Evolutionary conservation across 2,113 vertebrate species (phyloP), one percentile per base, ranked within the genome.

Genomic region (Macquaria australasica): DNA sequence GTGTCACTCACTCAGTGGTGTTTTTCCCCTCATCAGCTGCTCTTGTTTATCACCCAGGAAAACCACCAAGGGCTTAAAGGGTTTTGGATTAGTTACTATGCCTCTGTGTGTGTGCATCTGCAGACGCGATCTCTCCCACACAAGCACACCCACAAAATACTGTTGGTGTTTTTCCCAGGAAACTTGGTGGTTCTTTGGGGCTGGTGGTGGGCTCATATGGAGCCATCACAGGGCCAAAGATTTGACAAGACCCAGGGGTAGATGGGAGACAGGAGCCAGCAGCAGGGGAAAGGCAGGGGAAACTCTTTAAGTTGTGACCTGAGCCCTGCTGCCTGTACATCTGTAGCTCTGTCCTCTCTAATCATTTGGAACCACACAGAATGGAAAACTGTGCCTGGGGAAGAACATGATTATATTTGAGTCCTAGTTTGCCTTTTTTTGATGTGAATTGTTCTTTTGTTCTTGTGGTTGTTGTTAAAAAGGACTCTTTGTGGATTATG

Each of bases 211-310:
- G 62, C 81, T 85, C 64, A 68, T 63, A 81, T 25, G 64, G 82
- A 59, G 85, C 88, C 87, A 82, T 82, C 66, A 39, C 41, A 43
- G 70, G 82, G 79, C 72, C 74, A 80, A 71, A 48, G 55, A 68
- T 82, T 89, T 94, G 92, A 94, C 86, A 76, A 92, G 88, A 89
- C 82, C 87, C 91, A 90, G 89, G 18, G 74, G 80, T 71, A 28
- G 79, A 79, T 39, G 55, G 55, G 80, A 84, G 90, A 82, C 83
- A 68, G 81, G 74, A 91, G 77, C 79, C 69, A 91, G 88, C 85
- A 72, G 86, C 48, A 79, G 84, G 86, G 79, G 76, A 91, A 90
- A 89, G 59, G 84, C 84, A 70, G 73, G 51, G 82, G 80, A 89
- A 88, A 82, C 85, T 85, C 76, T 87, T 83, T 63, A 89, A 82